phyloP scores from a whole-genome alignment of 2,888 invertebrate species.

The Himalopsyche anomala region DNA sequence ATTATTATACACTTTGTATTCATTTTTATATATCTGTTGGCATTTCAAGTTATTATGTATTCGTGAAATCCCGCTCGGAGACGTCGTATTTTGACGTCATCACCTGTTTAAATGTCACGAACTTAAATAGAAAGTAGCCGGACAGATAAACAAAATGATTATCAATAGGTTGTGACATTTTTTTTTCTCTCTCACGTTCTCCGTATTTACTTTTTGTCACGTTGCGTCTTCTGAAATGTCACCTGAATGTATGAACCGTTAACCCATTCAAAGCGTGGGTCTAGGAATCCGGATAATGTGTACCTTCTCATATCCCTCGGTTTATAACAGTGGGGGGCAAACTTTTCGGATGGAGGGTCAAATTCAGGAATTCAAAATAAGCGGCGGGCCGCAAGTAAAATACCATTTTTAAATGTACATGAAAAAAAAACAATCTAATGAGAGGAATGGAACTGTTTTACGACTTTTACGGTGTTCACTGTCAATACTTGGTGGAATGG shows the following conservation, averaged over 20 bases:
- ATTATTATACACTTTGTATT: too few relatives aligned
- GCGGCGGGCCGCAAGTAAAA: too few relatives aligned
- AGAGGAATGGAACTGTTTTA: too few relatives aligned
- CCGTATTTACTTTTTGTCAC: neutral
- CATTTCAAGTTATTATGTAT: slow-evolving; percentile 21
- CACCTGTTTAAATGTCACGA: slow-evolving; percentile 2
- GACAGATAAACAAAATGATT: neutral
- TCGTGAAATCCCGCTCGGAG: neutral
- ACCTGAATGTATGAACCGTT: neutral
- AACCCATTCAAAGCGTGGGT: neutral
- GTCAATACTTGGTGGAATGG: too few relatives aligned
- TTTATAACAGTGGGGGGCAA: too few relatives aligned
- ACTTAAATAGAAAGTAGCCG: slow-evolving; percentile 1
- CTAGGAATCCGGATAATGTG: too few relatives aligned
- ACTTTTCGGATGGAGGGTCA: too few relatives aligned
- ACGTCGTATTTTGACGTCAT: neutral
- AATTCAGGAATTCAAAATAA: too few relatives aligned
- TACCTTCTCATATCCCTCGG: too few relatives aligned
- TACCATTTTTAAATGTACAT: too few relatives aligned
- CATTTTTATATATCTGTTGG: neutral
- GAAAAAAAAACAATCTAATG: too few relatives aligned
- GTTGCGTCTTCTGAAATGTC: neutral
- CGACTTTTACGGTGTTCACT: too few relatives aligned
- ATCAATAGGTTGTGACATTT: slow-evolving; percentile 1
- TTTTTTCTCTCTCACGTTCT: neutral